Percentiles rank a stretch among this genome's conserved stretches.
Evolutionary conservation across 1,140 invertebrate genomes (phyloP).

Genomic region (Leptinotarsa defecta): DNA sequence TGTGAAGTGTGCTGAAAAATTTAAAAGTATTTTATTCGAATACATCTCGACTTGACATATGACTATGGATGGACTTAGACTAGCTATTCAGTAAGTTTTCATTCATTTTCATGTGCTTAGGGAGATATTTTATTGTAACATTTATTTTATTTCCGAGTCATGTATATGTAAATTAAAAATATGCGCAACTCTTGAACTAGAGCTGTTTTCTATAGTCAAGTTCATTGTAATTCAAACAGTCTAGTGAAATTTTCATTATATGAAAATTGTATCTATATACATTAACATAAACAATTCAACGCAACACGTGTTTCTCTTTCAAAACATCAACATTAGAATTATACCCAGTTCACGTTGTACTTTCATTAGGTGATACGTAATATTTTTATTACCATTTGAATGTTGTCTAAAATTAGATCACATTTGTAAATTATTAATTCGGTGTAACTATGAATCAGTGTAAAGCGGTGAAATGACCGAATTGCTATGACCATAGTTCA

Average conservation of each 20-base stretch:
- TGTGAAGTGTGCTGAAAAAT: not conserved
- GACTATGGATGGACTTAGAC: conserved; percentile 16
- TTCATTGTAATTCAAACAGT: not conserved
- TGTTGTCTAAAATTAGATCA: not conserved
- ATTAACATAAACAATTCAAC: not conserved
- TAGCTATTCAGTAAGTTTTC: conserved; percentile 22
- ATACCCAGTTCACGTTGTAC: not conserved
- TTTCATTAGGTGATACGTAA: not conserved
- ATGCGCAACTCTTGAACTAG: no score
- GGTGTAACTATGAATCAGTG: no score
- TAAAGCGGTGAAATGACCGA: no score
- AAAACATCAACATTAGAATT: not conserved
- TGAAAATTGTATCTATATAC: not conserved
- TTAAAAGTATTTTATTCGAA: not conserved
- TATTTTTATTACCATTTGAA: conserved; percentile 2
- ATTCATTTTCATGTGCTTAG: not conserved
- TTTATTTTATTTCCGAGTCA: no score
- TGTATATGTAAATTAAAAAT: no score
- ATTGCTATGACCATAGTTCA: no score
- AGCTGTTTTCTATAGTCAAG: not conserved
- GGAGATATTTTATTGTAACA: no score
- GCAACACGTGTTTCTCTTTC: not conserved
- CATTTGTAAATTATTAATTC: no score
- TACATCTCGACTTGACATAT: not conserved
- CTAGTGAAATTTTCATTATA: not conserved